Percentiles rank a stretch among this genome's conserved stretches.
These are phyloP conservation scores for Athene cunicularia DNA, from an alignment of 2,113 vertebrate species.

Conservation along the genomic window DNA sequence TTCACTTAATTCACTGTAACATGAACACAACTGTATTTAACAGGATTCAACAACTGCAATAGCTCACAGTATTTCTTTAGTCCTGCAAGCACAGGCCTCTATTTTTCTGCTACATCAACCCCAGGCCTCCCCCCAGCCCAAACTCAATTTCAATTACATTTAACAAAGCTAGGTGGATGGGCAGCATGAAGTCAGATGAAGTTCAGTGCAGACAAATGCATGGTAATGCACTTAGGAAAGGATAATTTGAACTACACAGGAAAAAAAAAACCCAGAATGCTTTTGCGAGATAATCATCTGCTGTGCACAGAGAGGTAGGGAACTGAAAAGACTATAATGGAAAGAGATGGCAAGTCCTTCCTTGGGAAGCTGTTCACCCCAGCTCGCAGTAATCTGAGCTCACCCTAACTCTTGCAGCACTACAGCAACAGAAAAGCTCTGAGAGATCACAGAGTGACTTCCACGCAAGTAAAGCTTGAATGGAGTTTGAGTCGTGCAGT, in stretches of 20 bases:
- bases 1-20: neutral
- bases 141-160: constrained; percentile 51
- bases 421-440: neutral
- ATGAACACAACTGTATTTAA: constrained; percentile 12
- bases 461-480: neutral
- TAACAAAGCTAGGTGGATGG: constrained; percentile 33
- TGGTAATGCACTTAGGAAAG: constrained; percentile 60
- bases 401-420: neutral
- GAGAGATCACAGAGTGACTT: neutral
- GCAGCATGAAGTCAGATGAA: constrained; percentile 39
- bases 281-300: constrained; percentile 56
- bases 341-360: constrained; percentile 19
- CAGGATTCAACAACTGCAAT: constrained; percentile 1
- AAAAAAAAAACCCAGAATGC: neutral
- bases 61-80: neutral
- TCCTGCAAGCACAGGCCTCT: constrained; percentile 10
- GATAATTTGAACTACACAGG: constrained; percentile 47
- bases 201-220: constrained; percentile 52
- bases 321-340: constrained; percentile 20
- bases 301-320: constrained; percentile 30
- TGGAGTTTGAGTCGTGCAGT: neutral
- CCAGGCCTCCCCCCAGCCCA: neutral
- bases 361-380: constrained; percentile 8
- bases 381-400: neutral
- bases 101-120: constrained; percentile 30